Evolutionary conservation across 2,888 invertebrate genomes (phyloP).

Genomic region (Campoletis raptor): DNA sequence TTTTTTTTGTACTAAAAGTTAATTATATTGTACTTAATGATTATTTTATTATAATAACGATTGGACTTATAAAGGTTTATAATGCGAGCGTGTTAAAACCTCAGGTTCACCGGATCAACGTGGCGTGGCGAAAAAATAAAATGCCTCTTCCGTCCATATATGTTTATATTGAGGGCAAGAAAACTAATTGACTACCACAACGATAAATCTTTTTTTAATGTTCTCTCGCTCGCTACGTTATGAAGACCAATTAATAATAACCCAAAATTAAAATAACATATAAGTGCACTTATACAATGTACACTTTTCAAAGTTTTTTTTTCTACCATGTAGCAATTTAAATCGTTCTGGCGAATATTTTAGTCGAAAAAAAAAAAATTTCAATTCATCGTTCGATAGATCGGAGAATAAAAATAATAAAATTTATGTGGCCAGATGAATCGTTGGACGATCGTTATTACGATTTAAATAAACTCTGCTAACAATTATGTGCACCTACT

Average conservation of each 20-base stretch:
- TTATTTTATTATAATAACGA: constrained; percentile 11
- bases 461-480: constrained; percentile 44
- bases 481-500: constrained; percentile 34
- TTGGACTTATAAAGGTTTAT: not conserved
- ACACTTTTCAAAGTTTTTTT: constrained; percentile 38
- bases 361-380: not conserved
- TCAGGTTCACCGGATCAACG: constrained; percentile 27
- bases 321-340: not conserved
- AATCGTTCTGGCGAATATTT: constrained; percentile 2
- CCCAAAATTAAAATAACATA: not conserved
- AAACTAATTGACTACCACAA: not conserved
- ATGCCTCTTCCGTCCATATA: not conserved
- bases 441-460: constrained; percentile 56
- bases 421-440: constrained; percentile 32
- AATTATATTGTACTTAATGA: constrained; percentile 34
- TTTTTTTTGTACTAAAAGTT: constrained; percentile 7
- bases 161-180: not conserved
- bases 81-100: constrained; percentile 25
- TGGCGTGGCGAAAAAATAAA: constrained; percentile 34
- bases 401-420: constrained; percentile 9
- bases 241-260: constrained; percentile 17
- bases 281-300: not conserved
- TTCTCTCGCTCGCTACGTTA: constrained; percentile 4
- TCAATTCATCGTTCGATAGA: not conserved
- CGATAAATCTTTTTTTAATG: not conserved